These are phyloP conservation scores for Hemitrygon akajei DNA, from an alignment of 2,797 vertebrate genomes.

Conservation along the genomic window DNA sequence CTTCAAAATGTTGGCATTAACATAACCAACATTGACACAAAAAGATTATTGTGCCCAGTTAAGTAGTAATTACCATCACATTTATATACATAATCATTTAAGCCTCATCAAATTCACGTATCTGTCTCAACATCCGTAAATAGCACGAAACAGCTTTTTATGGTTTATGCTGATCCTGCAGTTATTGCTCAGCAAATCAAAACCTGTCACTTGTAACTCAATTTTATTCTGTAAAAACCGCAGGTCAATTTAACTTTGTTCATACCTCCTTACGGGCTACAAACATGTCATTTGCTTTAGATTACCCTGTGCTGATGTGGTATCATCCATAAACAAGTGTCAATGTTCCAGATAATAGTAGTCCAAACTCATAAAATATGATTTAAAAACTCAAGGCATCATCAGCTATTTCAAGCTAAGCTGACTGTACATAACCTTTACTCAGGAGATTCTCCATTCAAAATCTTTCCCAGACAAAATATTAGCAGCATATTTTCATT, in stretches of 20 bases:
- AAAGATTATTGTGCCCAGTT: not conserved
- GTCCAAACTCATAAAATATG: not conserved
- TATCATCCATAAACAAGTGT: not conserved
- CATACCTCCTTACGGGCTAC: constrained; percentile 6
- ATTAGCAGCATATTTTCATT: not conserved
- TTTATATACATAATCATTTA: not conserved
- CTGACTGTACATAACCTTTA: not conserved
- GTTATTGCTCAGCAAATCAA: not conserved
- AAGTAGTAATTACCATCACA: not conserved
- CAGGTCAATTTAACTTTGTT: constrained; percentile 1
- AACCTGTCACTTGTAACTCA: not conserved
- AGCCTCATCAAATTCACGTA: not conserved
- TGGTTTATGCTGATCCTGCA: not conserved
- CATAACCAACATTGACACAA: not conserved
- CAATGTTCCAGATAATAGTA: not conserved
- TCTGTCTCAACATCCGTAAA: not conserved
- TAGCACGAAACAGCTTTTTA: not conserved
- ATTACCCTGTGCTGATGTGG: not conserved
- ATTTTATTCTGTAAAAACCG: not conserved
- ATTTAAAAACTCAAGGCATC: not conserved
- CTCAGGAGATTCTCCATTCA: not conserved
- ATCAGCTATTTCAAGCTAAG: not conserved
- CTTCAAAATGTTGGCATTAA: not conserved
- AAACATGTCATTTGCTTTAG: not conserved
- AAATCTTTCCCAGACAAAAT: not conserved